Conservation (phyloP, 1,140 invertebrate genomes). For the Thaumatotibia leucotreta region DNA sequence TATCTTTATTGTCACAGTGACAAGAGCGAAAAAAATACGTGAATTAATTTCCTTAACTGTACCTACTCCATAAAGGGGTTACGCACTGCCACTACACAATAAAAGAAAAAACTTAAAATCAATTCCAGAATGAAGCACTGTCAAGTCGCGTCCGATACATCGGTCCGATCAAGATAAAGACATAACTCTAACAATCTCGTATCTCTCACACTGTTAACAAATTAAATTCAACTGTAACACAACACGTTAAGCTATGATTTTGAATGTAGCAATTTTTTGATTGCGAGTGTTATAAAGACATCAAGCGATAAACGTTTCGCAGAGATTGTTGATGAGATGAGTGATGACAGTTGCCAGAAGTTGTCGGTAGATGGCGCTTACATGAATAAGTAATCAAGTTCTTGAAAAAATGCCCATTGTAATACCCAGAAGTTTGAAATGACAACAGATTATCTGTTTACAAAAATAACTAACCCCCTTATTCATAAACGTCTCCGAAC, state of each 20-base stretch:
- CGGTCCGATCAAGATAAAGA: slow-evolving; percentile 2
- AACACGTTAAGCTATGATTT: neutral
- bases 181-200: neutral
- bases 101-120: neutral
- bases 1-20: neutral
- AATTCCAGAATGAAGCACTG: slow-evolving; percentile 11
- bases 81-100: neutral
- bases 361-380: neutral
- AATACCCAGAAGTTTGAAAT: neutral
- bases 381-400: neutral
- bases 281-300: neutral
- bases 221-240: neutral
- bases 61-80: neutral
- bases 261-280: neutral
- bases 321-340: neutral
- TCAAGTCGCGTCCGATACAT: neutral
- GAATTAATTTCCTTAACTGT: no score
- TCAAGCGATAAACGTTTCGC: neutral
- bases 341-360: slow-evolving; percentile 7
- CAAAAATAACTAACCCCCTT: no score
- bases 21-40: no score
- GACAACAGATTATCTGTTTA: no score
- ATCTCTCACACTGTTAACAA: neutral
- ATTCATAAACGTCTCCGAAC: no score
- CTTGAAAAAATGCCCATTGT: neutral